Base-by-base conservation (phyloP, 2,888 invertebrate species). In the Ctena decussata region DNA sequence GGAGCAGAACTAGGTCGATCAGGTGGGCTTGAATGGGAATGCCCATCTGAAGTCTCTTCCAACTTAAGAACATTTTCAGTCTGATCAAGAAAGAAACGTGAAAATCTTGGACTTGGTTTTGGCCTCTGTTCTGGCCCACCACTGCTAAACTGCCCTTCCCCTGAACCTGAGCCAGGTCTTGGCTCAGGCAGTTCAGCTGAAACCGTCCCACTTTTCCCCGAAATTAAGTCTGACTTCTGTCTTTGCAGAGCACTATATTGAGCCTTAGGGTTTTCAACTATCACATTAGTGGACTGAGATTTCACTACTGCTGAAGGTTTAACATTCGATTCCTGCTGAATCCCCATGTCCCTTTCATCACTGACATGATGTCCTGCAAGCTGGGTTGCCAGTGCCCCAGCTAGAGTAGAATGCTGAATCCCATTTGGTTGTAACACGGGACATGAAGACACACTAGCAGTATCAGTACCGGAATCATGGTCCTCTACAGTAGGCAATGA, bases 261-360 rank as follows among this genome's bases (percentile, higher is more conserved):
- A 57, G 94, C 90, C 77, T 93, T 94, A 60, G 89, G 89, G 75
- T 89, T 91, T 32, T 93, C 93, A 12, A 91, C 89, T 77, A 94
- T 90, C 75, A 92, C 92, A 86, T 94, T 93, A 60, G 92, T 92
- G 35, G 95, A 95, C 75, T 94, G 94, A 30, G 95, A 95, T 82
- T 94, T 94, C n/a, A 94, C 93, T 73, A 95, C 92, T 37, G 94
- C 92, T 5, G 94, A 94, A 0, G 95, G 95, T 80, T 93, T 93
- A 30, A 95, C 89, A 78, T 94, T 95, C 15, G 93, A 94, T 79
- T 94, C 94, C 15, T 85, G 92, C 77, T 94, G 93, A 70, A 94
- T 93, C 11, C 93, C 92, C 8, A 87, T 89, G 46, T 89, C 91
- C 27, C 86, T 89, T 57, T 89, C 82, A 37, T 79, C 89, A 35